phyloP scores from a whole-genome alignment of 30 jellyfish, hydroid and myxozoan species.

The Catostylus mosaicus region DNA sequence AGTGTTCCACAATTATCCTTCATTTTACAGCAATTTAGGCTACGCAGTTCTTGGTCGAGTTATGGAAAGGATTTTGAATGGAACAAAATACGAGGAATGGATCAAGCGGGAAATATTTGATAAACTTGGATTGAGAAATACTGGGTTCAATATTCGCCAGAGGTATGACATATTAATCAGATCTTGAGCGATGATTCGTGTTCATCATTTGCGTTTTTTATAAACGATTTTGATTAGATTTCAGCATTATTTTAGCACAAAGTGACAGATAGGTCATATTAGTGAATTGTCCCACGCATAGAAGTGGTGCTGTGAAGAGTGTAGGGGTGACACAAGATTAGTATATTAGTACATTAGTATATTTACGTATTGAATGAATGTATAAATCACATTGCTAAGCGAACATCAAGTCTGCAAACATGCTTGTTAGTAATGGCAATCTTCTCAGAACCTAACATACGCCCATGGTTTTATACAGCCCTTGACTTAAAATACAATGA shows the following conservation, averaged over 20 bases:
- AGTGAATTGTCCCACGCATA: not conserved
- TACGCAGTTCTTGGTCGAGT: constrained; percentile 83
- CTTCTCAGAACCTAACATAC: not conserved
- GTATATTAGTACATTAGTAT: no score
- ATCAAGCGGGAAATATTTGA: constrained; percentile 41
- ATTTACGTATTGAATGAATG: no score
- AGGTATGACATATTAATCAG: constrained; percentile 25
- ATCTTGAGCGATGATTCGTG: no score
- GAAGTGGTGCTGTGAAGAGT: not conserved
- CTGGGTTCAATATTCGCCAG: constrained; percentile 64
- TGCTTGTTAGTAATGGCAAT: not conserved
- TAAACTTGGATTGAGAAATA: constrained; percentile 68
- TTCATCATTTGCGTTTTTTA: no score
- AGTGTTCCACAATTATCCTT: not conserved
- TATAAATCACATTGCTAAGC: not conserved
- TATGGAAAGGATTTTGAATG: constrained; percentile 53
- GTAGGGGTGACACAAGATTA: not conserved
- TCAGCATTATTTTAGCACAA: not conserved
- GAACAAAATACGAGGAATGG: constrained; percentile 65
- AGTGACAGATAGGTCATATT: not conserved
- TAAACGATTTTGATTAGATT: not conserved
- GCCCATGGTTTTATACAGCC: not conserved
- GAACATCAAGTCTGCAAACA: not conserved
- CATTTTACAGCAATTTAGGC: constrained; percentile 74
- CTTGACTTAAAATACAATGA: not conserved